Percentiles rank a stretch among this genome's conserved stretches.
Conservation (phyloP, 2,797 vertebrate species). For the Arrhamphus sclerolepis region DNA sequence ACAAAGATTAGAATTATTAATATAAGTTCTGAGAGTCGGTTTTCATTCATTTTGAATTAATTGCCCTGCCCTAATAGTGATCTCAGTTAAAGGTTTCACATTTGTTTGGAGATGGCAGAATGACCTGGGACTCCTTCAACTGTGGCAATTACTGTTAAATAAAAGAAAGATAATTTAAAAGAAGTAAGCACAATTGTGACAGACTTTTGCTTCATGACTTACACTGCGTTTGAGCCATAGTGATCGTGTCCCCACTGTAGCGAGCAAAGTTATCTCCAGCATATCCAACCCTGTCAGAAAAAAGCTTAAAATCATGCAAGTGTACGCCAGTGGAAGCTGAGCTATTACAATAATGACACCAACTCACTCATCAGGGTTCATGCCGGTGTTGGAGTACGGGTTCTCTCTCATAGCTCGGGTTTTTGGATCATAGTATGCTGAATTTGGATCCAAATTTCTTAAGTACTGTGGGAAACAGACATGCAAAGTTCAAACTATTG, state of each 20-base stretch:
- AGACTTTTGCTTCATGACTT: constrained; percentile 81
- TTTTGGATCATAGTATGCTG: constrained; percentile 98
- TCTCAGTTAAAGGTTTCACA: too few relatives aligned
- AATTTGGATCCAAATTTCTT: constrained; percentile 97
- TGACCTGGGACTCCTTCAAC: too few relatives aligned
- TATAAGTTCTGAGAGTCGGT: too few relatives aligned
- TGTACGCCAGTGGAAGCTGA: not conserved
- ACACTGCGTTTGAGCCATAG: constrained; percentile 97
- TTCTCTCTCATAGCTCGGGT: constrained; percentile 99
- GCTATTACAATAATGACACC: not conserved
- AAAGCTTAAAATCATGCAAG: constrained; percentile 20
- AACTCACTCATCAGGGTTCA: constrained; percentile 95
- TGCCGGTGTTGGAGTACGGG: constrained; percentile 94
- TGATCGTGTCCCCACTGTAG: constrained; percentile 92
- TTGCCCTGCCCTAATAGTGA: too few relatives aligned
- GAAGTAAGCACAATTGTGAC: too few relatives aligned
- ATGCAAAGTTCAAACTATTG: not conserved
- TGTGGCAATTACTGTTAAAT: too few relatives aligned
- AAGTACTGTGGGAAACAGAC: constrained; percentile 84
- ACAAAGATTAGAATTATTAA: too few relatives aligned
- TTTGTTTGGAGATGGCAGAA: too few relatives aligned
- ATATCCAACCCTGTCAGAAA: constrained; percentile 88
- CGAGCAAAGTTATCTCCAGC: constrained; percentile 98
- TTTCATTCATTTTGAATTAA: too few relatives aligned
- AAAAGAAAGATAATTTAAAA: too few relatives aligned